Conservation (phyloP, 2,113 vertebrate species). For the Australoheros scitulus region DNA sequence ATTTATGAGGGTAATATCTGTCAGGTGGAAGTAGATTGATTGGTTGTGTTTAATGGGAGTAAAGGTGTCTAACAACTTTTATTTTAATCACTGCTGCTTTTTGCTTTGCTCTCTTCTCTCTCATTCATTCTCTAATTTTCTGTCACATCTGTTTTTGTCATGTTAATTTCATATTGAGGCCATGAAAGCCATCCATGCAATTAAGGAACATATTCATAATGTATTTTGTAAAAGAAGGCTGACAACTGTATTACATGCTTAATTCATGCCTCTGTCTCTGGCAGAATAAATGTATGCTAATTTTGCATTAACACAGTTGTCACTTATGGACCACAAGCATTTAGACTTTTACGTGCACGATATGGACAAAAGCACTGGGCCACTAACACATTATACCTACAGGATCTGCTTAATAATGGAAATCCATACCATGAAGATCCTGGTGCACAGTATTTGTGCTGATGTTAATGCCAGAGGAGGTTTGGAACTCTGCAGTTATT, state of each 20-base stretch:
- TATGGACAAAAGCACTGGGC: neutral
- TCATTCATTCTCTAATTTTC: slow-evolving; percentile 26
- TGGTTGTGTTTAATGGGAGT: slow-evolving; percentile 38
- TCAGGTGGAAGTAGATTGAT: slow-evolving; percentile 50
- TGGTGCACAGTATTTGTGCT: neutral
- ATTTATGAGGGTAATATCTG: slow-evolving; percentile 52
- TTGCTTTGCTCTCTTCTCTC: neutral
- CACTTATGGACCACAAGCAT: neutral
- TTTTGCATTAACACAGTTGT: neutral
- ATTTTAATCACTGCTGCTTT: slow-evolving; percentile 26
- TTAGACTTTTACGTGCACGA: neutral
- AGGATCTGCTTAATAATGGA: neutral
- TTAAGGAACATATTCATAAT: slow-evolving; percentile 10
- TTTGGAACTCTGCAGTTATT: neutral
- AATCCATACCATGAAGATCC: neutral
- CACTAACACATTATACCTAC: neutral
- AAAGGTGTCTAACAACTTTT: slow-evolving; percentile 43
- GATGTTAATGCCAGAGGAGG: neutral
- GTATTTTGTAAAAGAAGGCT: slow-evolving; percentile 1
- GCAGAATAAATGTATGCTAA: neutral
- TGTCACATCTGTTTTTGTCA: slow-evolving; percentile 31
- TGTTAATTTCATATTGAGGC: slow-evolving; percentile 15
- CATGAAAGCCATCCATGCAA: slow-evolving; percentile 12
- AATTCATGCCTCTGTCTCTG: neutral
- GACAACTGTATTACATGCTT: slow-evolving; percentile 9